Conservation (phyloP, 1,140 invertebrate genomes). For the Adoxophyes honmai region DNA sequence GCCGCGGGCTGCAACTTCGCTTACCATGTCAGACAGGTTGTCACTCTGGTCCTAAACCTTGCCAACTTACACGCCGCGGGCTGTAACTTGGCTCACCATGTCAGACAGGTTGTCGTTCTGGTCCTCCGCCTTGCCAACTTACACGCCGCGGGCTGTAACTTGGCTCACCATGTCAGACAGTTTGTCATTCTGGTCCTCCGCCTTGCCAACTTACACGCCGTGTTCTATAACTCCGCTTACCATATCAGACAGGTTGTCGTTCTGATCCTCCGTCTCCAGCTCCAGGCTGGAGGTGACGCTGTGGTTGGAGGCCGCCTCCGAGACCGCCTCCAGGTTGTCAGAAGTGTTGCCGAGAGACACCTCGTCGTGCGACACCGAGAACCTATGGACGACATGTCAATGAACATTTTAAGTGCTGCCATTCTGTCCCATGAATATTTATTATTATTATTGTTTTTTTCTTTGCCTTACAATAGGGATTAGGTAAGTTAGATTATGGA, state of each 20-base stretch:
- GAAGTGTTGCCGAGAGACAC: constrained; percentile 91
- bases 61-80: constrained; percentile 89
- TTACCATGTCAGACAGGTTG: constrained; percentile 95
- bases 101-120: constrained; percentile 96
- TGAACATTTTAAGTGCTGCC: too few species aligned
- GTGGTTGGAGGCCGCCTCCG: constrained; percentile 95
- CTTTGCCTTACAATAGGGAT: too few species aligned
- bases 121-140: constrained; percentile 85
- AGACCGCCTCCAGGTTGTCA: constrained; percentile 95
- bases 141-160: not conserved
- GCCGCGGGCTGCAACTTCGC: constrained; percentile 79
- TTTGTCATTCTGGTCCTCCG: constrained; percentile 94
- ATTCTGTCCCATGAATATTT: too few species aligned
- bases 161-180: constrained; percentile 93
- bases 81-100: constrained; percentile 80
- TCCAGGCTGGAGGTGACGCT: constrained; percentile 95
- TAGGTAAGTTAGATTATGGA: too few species aligned
- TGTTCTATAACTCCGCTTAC: constrained; percentile 44
- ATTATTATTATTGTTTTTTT: too few species aligned
- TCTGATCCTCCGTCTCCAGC: constrained; percentile 90
- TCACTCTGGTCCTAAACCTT: constrained; percentile 87
- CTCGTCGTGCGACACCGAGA: constrained; percentile 94
- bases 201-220: constrained; percentile 75
- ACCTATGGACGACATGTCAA: too few species aligned
- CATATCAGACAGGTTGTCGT: constrained; percentile 97